Evolutionary conservation across 2,888 invertebrate genomes (phyloP), one percentile per base, ranked within the genome.

Genomic region (Theretra japonica): DNA sequence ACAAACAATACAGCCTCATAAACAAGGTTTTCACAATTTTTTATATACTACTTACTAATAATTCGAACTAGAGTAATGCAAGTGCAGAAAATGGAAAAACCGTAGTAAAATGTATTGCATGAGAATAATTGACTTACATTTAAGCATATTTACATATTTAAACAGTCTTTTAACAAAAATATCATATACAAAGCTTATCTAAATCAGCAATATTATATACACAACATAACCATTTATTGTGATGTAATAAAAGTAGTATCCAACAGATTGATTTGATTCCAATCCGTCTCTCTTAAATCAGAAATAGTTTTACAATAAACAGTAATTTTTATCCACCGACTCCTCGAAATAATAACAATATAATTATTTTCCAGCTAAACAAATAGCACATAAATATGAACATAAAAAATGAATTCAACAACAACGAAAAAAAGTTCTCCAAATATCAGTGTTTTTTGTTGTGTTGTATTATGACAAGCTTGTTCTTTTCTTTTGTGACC

Each of bases 401-500:
- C 74, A 79, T 73, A 68, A 81, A 72, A 58, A 78, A 74, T 70
- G 75, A 73, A 77, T 82, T 82, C 30, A 77, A 11, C n/a, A 71
- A 72, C 75, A 85, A 79, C 76, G 83, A 80, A 81, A 81, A 74
- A 21, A 78, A 75, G 28, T 23, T 59, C 21, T 77, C 80, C 76
- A 79, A 82, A 77, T 86, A 85, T 92, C 91, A 92, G 86, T 89
- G 92, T 78, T 92, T 92, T 82, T 95, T 95, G 72, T 95, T 96
- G 82, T 96, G 96, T 76, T 96, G 96, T 74, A 96, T 95, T 80
- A 98, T 97, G 74, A 98, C 97, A 19, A 98, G 95, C 86, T 98
- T 98, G 87, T 98, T 98, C 86, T 96, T 97, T 86, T 97, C 96
- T 75, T 97, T 95, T 0, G 97, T 98, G 50, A 98, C 97, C 90